A percentile compares a stretch with the other conserved stretches of the same genome.
Evolutionary conservation across 2,797 vertebrate genomes (phyloP).

Genomic region (Gallinago nigripennis): DNA sequence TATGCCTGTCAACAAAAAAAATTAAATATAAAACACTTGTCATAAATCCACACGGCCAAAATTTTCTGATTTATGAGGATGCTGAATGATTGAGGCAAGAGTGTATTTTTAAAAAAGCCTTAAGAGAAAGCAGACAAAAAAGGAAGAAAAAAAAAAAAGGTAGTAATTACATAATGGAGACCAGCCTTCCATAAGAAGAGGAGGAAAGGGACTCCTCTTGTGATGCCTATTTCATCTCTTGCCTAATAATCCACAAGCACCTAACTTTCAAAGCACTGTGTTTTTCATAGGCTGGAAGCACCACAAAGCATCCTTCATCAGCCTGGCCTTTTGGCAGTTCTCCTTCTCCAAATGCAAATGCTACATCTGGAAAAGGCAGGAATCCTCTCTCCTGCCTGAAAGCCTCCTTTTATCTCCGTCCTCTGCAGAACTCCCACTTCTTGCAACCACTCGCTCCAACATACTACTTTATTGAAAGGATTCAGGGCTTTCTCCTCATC

Average conservation of each 20-base stretch:
- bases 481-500: slow-evolving; percentile 24
- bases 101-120: background rate
- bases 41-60: background rate
- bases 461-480: slow-evolving; percentile 23
- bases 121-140: background rate
- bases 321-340: slow-evolving; percentile 53
- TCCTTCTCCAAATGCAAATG: slow-evolving; percentile 68
- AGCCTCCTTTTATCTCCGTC: slow-evolving; percentile 67
- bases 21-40: slow-evolving; percentile 6
- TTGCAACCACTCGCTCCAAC: slow-evolving; percentile 3
- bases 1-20: background rate
- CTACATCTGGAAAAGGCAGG: slow-evolving; percentile 72
- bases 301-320: slow-evolving; percentile 73
- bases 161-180: background rate
- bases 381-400: slow-evolving; percentile 63
- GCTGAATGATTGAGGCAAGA: background rate
- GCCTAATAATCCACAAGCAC: slow-evolving; percentile 40
- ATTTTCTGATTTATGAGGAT: slow-evolving; percentile 28
- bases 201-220: background rate
- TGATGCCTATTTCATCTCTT: background rate
- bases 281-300: slow-evolving; percentile 58
- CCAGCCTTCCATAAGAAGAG: background rate
- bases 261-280: slow-evolving; percentile 34
- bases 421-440: slow-evolving; percentile 46
- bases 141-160: background rate